Percentiles rank a stretch among this genome's conserved stretches.
These are phyloP conservation scores for Saimiri boliviensis DNA, from an alignment of 2,113 vertebrate genomes.

Conservation along the genomic window DNA sequence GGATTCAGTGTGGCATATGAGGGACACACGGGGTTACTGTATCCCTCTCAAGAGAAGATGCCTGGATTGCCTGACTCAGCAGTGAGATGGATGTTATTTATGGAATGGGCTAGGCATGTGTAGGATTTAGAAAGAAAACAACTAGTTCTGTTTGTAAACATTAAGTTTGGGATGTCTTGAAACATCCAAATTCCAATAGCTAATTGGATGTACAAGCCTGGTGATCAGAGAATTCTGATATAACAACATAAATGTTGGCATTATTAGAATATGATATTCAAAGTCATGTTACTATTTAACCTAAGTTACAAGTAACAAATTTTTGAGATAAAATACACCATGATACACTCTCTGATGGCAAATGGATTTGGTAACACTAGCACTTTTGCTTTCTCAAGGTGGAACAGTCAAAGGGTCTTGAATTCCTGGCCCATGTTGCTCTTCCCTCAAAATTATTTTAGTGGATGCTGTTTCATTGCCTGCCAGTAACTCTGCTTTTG, in stretches of 20 bases:
- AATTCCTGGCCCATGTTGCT: background rate
- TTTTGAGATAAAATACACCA: background rate
- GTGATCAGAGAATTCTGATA: no score
- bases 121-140: background rate
- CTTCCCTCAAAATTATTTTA: background rate
- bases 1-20: rapidly evolving
- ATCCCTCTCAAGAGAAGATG: no score
- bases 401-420: background rate
- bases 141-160: background rate
- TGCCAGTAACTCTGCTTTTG: background rate
- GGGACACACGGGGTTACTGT: background rate
- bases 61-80: background rate
- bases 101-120: rapidly evolving
- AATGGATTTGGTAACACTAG: background rate
- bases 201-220: background rate
- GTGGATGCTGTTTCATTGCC: no score
- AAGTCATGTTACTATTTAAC: background rate
- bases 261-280: background rate
- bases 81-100: background rate
- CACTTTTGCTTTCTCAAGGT: background rate
- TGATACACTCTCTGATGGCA: background rate
- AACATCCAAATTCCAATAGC: background rate
- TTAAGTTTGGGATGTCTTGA: background rate
- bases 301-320: background rate
- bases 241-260: background rate